Base-by-base conservation (phyloP, 2,113 vertebrate genomes). In the Peromyscus maniculatus region DNA sequence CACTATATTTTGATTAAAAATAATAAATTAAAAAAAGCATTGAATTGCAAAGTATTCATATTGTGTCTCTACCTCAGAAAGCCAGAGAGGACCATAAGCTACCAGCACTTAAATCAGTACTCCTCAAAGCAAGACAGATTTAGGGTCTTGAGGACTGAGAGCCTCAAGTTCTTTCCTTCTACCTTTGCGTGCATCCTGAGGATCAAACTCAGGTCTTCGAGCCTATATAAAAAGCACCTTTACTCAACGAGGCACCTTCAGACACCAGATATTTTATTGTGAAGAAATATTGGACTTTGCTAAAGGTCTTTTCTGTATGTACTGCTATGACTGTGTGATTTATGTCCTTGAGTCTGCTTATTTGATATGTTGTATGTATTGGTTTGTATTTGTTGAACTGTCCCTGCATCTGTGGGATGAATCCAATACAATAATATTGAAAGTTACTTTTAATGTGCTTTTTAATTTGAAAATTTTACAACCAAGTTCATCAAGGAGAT, bases 31-130 rank as follows among this genome's bases (percentile, higher is more conserved):
- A 16, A 10, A 55, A 55, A 80, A 19, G 9, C 5, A 57, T 91
- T 91, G 91, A 82, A 83, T 77, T 96, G 84, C 97, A 93, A 98
- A 96, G 96, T 95, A 97, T 31, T n/a, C 97, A 92, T 66, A 96
- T 88, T 90, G 96, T 97, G 97, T 97, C 97, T 98, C 97, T 97
- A 97, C 97, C 98, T 96, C 97, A 97, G 97, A 84, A 83, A 98
- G 98, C 96, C 97, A 96, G 95, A 97, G 97, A 98, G 98, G 97
- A 94, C 79, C 93, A 75, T 98, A 98, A 98, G 94, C 98, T 97
- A 98, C 28, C 95, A 98, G 97, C 96, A 98, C 98, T 98, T 98
- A 98, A 98, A 96, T 97, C 95, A 98, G 97, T 97, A 98, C 94
- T 91, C 96, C 91, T 95, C 97, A 97, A 98, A 98, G 97, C 97